Conservation (phyloP, 2,888 invertebrate species). For the Osedax fenrisi region DNA sequence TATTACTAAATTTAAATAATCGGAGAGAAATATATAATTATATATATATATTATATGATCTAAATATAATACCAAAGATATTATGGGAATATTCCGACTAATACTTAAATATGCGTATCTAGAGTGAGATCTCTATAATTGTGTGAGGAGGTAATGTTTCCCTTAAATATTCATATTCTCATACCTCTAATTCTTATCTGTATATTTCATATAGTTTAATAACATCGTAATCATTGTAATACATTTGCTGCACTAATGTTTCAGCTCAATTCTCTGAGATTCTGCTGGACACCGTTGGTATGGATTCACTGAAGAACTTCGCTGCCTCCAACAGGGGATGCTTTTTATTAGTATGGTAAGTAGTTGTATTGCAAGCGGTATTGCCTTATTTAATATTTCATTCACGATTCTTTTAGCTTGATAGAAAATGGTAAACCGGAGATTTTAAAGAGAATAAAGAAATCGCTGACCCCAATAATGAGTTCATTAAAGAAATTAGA, state of each 20-base stretch:
- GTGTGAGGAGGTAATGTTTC: too few species aligned
- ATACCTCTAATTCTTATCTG: too few species aligned
- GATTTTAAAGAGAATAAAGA: not conserved
- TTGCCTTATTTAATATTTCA: not conserved
- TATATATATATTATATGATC: too few species aligned
- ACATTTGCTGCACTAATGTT: not conserved
- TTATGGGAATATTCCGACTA: too few species aligned
- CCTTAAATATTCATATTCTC: too few species aligned
- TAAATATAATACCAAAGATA: too few species aligned
- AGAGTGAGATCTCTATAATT: too few species aligned
- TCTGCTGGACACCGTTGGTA: slow-evolving; percentile 42
- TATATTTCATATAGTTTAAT: not conserved
- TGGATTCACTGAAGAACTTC: slow-evolving; percentile 46
- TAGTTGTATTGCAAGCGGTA: not conserved
- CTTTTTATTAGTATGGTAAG: slow-evolving; percentile 41
- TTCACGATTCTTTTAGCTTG: not conserved
- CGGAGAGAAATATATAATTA: too few species aligned
- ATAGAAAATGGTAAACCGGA: not conserved
- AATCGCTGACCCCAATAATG: not conserved
- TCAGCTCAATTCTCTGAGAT: slow-evolving; percentile 40
- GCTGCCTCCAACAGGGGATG: slow-evolving; percentile 49
- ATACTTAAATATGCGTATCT: too few species aligned
- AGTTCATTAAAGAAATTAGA: not conserved
- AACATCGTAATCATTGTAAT: not conserved
- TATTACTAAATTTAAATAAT: not conserved